Conservation (phyloP, 2,888 invertebrate genomes). For the Drosophila kuntzei region DNA sequence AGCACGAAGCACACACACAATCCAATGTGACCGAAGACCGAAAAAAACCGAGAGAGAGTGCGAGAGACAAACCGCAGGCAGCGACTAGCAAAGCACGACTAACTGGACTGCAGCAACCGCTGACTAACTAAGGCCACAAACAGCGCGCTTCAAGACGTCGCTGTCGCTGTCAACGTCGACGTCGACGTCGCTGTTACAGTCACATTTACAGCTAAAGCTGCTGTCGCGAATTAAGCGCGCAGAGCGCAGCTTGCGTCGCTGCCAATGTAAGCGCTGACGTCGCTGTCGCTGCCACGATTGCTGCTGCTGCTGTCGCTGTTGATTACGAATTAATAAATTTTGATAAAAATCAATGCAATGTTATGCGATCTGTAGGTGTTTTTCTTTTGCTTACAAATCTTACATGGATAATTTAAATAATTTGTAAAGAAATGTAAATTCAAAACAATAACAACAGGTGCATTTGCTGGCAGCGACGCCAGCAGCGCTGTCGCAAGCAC, state of each 20-base stretch:
- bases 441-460: slow-evolving; percentile 63
- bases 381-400: slow-evolving; percentile 30
- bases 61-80: slow-evolving; percentile 65
- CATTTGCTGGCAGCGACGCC: slow-evolving; percentile 41
- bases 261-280: slow-evolving; percentile 1
- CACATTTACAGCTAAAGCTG: slow-evolving; percentile 14
- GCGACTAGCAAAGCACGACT: slow-evolving; percentile 78
- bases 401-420: slow-evolving; percentile 41
- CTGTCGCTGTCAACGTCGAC: slow-evolving; percentile 5
- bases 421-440: slow-evolving; percentile 45
- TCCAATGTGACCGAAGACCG: slow-evolving; percentile 9
- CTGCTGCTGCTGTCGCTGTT: slow-evolving; percentile 12
- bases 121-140: slow-evolving; percentile 69
- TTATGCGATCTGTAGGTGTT: slow-evolving; percentile 25
- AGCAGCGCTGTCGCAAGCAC: slow-evolving; percentile 49
- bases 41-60: slow-evolving; percentile 30
- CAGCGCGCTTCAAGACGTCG: slow-evolving; percentile 31
- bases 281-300: not conserved
- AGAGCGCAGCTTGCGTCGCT: slow-evolving; percentile 37
- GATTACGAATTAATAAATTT: slow-evolving; percentile 67
- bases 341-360: slow-evolving; percentile 65
- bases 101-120: slow-evolving; percentile 73
- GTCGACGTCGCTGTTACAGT: slow-evolving; percentile 15
- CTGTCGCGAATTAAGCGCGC: slow-evolving; percentile 39
- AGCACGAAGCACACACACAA: slow-evolving; percentile 4